A percentile compares a stretch with the other conserved stretches of the same genome.
phyloP scores from a whole-genome alignment of 2,113 vertebrate species.

The Hippocampus zosterae region DNA sequence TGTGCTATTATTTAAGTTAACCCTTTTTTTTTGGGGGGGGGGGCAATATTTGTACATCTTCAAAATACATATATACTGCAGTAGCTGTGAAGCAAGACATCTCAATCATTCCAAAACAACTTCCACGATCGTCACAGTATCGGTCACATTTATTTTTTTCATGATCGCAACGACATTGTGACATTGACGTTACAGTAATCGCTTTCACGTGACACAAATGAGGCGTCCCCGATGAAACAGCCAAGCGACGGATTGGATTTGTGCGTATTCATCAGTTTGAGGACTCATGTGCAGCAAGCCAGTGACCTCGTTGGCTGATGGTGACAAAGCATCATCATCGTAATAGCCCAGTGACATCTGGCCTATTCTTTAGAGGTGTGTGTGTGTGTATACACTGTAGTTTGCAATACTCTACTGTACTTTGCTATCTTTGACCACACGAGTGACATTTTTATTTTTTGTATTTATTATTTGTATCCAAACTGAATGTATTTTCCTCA shows the following conservation, averaged over 20 bases:
- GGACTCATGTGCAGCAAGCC: neutral
- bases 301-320: constrained; percentile 4
- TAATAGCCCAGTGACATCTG: neutral
- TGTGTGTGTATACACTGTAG: neutral
- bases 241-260: neutral
- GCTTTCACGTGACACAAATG: neutral
- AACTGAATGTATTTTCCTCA: constrained; percentile 52
- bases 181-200: neutral
- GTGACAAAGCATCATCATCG: neutral
- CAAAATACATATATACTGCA: neutral
- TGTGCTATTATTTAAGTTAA: neutral
- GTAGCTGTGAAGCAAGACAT: neutral
- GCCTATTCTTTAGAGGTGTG: neutral
- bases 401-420: constrained; percentile 11
- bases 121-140: neutral
- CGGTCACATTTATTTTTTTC: neutral
- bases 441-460: neutral
- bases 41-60: neutral
- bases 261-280: neutral
- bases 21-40: too few species aligned
- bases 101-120: neutral
- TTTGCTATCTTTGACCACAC: constrained; percentile 19
- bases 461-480: constrained; percentile 39
- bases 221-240: neutral
- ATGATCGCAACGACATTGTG: neutral